Evolutionary conservation across 53 echinoderm and acorn worm genomes (phyloP).

Genomic region (Crossaster papposus): DNA sequence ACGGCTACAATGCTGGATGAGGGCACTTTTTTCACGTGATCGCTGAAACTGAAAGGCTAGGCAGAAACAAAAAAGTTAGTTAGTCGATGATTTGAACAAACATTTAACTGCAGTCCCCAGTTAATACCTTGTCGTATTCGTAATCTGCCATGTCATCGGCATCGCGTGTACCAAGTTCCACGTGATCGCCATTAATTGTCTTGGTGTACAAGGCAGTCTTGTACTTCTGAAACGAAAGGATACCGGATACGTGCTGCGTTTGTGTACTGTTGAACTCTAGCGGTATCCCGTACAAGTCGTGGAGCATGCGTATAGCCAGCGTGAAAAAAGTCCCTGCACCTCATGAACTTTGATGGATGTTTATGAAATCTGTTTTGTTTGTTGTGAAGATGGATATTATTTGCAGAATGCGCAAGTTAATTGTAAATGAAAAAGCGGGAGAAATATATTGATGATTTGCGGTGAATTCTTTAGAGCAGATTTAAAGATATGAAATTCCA

Average conservation of each 20-base stretch:
- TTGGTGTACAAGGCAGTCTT: constrained; percentile 60
- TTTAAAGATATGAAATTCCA: too few species aligned
- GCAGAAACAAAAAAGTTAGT: too few species aligned
- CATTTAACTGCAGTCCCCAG: background rate
- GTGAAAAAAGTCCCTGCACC: background rate
- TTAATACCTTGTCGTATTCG: constrained; percentile 23
- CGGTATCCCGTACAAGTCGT: background rate
- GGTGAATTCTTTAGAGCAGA: too few species aligned
- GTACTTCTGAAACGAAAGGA: constrained; percentile 46
- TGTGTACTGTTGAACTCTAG: background rate
- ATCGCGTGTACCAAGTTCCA: constrained; percentile 26
- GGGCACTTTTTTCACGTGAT: too few species aligned
- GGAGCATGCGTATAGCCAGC: background rate
- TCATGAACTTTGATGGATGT: background rate
- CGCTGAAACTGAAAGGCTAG: too few species aligned
- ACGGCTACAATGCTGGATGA: too few species aligned
- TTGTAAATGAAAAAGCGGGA: too few species aligned
- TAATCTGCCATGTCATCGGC: background rate
- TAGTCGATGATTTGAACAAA: background rate
- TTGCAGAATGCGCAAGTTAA: too few species aligned
- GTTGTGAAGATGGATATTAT: too few species aligned
- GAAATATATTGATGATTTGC: too few species aligned
- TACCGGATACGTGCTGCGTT: background rate
- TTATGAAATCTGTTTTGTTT: too few species aligned
- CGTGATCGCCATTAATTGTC: constrained; percentile 36